Percentiles rank a stretch among this genome's conserved stretches.
Evolutionary conservation across 1,140 invertebrate genomes (phyloP).

Genomic region (Yoshiicerus persimilis): DNA sequence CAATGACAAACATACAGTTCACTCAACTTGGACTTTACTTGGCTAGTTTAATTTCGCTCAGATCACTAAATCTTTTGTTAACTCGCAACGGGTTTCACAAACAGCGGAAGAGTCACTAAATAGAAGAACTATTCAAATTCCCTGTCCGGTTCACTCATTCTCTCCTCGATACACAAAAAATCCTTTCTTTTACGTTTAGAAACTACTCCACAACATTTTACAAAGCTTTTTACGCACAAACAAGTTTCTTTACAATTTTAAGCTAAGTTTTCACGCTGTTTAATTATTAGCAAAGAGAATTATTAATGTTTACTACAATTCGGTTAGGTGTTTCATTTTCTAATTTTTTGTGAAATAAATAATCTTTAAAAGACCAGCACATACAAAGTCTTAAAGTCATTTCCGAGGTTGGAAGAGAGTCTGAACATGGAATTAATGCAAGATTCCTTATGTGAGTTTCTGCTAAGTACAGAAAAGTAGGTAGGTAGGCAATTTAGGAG

Average conservation of each 20-base stretch:
- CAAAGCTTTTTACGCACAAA: too few relatives aligned
- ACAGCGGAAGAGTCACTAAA: constrained; percentile 6
- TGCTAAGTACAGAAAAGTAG: not conserved
- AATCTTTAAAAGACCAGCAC: too few relatives aligned
- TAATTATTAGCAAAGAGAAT: not conserved
- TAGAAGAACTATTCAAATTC: not conserved
- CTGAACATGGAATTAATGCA: too few relatives aligned
- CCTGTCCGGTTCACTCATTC: not conserved
- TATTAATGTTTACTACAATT: too few relatives aligned
- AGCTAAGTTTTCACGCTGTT: too few relatives aligned
- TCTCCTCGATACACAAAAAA: not conserved
- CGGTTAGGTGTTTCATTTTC: too few relatives aligned
- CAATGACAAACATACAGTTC: not conserved
- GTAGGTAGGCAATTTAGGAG: not conserved
- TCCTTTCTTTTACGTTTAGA: not conserved
- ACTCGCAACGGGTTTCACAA: not conserved
- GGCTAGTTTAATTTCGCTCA: constrained; percentile 13
- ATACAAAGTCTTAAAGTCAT: too few relatives aligned
- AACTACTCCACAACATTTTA: not conserved
- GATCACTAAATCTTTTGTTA: not conserved
- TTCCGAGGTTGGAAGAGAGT: too few relatives aligned
- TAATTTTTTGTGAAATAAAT: not conserved
- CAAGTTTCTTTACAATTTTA: too few relatives aligned
- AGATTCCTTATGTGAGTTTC: not conserved
- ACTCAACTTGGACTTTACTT: constrained; percentile 2